Conservation (phyloP, 2,113 vertebrate genomes). For the Pantherophis guttatus region DNA sequence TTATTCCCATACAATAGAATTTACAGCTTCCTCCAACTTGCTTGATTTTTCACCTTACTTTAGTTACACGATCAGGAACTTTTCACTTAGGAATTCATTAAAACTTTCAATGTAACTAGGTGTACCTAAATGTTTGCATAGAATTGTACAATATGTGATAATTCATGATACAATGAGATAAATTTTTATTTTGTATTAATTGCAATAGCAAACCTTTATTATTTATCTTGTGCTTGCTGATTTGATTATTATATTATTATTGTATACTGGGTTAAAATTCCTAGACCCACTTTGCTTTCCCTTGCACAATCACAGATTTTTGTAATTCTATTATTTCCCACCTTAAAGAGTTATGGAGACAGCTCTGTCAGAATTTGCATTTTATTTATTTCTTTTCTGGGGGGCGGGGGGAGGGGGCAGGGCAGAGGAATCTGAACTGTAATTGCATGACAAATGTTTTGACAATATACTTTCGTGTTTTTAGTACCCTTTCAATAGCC, state of each 20-base stretch:
- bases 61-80: not conserved
- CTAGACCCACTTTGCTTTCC: too few relatives aligned
- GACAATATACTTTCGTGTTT: slow-evolving; percentile 45
- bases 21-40: not conserved
- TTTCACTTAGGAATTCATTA: not conserved
- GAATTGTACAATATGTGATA: not conserved
- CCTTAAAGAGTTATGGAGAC: not conserved
- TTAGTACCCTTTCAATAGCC: slow-evolving; percentile 94
- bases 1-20: not conserved
- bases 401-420: not conserved
- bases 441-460: slow-evolving; percentile 16
- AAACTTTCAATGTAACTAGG: not conserved
- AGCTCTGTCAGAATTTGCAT: not conserved
- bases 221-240: not conserved
- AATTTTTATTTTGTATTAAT: not conserved
- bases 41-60: not conserved
- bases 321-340: not conserved
- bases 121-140: not conserved
- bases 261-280: not conserved
- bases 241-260: not conserved
- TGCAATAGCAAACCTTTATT: not conserved
- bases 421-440: not conserved
- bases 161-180: not conserved
- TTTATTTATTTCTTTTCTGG: not conserved
- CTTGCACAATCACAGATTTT: not conserved